Conservation (phyloP, 23 tunicate genomes). For the Diplosoma virens region DNA sequence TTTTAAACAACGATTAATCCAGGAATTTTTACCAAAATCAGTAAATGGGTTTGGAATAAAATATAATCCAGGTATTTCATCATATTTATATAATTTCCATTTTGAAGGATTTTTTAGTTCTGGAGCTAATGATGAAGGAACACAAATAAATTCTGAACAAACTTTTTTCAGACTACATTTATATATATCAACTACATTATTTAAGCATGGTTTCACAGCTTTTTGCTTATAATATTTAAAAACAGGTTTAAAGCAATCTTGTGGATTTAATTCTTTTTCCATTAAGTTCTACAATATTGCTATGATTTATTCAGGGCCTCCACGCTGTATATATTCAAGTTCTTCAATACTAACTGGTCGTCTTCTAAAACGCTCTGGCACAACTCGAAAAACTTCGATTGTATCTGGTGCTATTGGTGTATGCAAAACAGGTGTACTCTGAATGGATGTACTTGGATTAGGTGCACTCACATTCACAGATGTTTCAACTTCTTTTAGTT, state of each 20-base stretch:
- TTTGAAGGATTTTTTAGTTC: conserved; percentile 22
- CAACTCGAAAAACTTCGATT: conserved; percentile 88
- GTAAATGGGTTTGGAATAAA: conserved; percentile 68
- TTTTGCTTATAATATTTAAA: conserved; percentile 92
- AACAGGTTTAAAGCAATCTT: conserved; percentile 53
- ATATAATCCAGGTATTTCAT: conserved; percentile 64
- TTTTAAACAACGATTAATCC: conserved; percentile 52
- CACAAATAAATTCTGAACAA: background rate
- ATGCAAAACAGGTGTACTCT: background rate
- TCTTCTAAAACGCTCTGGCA: conserved; percentile 79
- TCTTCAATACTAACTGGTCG: conserved; percentile 71
- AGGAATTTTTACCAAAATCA: conserved; percentile 23
- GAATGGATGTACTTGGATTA: background rate
- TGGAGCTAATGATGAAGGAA: background rate
- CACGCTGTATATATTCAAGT: conserved; percentile 81
- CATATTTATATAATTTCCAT: conserved; percentile 33
- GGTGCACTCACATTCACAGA: background rate
- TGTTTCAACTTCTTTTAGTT: conserved; percentile 16
- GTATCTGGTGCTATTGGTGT: conserved; percentile 54
- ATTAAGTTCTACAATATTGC: background rate
- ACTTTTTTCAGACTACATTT: background rate
- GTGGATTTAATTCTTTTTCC: background rate
- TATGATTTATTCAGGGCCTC: conserved; percentile 70
- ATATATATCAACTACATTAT: conserved; percentile 72
- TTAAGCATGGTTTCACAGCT: conserved; percentile 45